Percentiles rank a stretch among this genome's conserved stretches.
These are phyloP conservation scores for Caradrina clavipalpis DNA, from an alignment of 2,888 invertebrate genomes.

Conservation along the genomic window DNA sequence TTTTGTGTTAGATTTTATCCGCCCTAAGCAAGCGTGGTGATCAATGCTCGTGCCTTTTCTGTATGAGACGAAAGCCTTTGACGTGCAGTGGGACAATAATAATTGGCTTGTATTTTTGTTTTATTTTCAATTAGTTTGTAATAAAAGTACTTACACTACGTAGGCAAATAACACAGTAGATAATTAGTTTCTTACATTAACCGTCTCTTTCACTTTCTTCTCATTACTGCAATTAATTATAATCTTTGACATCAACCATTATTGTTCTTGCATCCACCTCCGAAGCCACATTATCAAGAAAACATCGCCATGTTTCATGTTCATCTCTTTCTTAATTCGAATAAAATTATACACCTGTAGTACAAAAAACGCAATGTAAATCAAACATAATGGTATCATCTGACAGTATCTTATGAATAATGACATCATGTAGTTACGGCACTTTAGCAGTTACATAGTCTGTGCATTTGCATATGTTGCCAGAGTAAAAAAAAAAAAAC, in stretches of 20 bases:
- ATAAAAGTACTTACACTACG: conserved; percentile 2
- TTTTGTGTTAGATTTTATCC: no score
- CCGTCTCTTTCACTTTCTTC: conserved; percentile 54
- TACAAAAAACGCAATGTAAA: conserved; percentile 34
- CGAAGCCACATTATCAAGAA: conserved; percentile 10
- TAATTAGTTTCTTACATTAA: conserved; percentile 46
- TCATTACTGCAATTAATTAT: conserved; percentile 48
- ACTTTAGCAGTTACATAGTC: conserved; percentile 37
- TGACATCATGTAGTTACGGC: conserved; percentile 38
- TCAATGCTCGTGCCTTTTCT: no score
- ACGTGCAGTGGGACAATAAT: no score
- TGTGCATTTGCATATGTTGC: conserved; percentile 59
- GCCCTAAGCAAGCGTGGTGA: no score
- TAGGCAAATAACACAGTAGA: conserved; percentile 30
- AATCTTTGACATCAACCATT: conserved; percentile 55
- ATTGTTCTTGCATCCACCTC: conserved; percentile 51
- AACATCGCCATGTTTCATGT: background rate
- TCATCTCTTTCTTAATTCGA: conserved; percentile 31
- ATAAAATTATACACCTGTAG: conserved; percentile 3
- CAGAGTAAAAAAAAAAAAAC: conserved; percentile 57
- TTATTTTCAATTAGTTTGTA: no score
- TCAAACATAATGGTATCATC: conserved; percentile 30
- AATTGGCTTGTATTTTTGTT: no score
- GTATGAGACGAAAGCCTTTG: no score
- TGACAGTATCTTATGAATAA: conserved; percentile 23